phyloP scores from a whole-genome alignment of 2,113 vertebrate species.

The Serilophus lunatus region DNA sequence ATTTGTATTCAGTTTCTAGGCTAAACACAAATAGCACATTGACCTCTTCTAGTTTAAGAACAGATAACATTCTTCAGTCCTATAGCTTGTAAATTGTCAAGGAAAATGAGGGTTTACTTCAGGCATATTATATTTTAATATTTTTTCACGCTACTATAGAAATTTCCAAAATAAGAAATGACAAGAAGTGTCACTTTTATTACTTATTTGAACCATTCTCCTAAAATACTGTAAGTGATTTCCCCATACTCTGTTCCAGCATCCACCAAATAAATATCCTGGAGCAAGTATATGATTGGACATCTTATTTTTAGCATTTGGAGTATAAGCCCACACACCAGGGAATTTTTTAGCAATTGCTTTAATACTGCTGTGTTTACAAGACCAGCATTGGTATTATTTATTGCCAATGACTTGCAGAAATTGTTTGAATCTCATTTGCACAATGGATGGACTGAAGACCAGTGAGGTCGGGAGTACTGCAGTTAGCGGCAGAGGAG shows the following conservation, averaged over 20 bases:
- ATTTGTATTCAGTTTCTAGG: not conserved
- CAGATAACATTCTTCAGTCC: not conserved
- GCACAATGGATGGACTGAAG: conserved; percentile 15
- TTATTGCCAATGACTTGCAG: conserved; percentile 38
- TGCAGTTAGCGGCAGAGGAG: not conserved
- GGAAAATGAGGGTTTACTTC: conserved; percentile 9
- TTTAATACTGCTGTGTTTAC: conserved; percentile 44
- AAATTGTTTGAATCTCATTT: conserved; percentile 56
- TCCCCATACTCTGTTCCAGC: not conserved
- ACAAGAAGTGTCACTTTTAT: not conserved
- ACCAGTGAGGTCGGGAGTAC: conserved; percentile 3
- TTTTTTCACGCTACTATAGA: not conserved
- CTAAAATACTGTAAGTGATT: conserved; percentile 21
- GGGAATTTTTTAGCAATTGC: conserved; percentile 36
- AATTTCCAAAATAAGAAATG: not conserved
- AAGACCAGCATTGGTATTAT: not conserved
- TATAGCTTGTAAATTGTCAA: not conserved
- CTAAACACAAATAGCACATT: not conserved
- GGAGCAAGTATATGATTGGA: not conserved
- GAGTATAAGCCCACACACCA: not conserved
- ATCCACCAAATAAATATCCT: conserved; percentile 18
- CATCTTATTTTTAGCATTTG: conserved; percentile 31
- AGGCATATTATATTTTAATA: not conserved
- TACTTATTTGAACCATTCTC: not conserved
- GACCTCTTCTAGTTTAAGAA: not conserved